phyloP scores from a whole-genome alignment of 2,888 invertebrate genomes.

The Phytoseiulus persimilis region DNA sequence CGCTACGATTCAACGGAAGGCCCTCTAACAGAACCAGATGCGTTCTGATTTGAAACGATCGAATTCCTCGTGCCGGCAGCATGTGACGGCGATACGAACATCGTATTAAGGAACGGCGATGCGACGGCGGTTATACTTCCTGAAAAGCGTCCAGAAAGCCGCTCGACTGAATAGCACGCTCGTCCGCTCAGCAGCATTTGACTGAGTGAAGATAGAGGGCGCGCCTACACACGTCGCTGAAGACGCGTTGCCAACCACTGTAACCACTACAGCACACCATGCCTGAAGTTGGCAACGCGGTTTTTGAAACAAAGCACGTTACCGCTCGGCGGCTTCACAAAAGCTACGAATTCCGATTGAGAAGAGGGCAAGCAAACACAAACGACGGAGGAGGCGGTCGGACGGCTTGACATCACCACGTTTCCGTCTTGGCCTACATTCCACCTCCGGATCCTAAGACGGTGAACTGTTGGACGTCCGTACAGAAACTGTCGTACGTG shows the following conservation, averaged over 20 bases:
- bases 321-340: not conserved
- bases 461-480: not conserved
- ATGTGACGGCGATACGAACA: not conserved
- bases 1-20: too few species aligned
- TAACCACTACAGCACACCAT: not conserved
- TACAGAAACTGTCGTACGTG: not conserved
- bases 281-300: not conserved
- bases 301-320: not conserved
- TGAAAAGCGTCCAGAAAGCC: not conserved
- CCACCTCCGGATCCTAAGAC: not conserved
- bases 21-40: too few species aligned
- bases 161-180: not conserved
- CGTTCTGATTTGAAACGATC: too few species aligned
- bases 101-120: not conserved
- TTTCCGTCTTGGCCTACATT: not conserved
- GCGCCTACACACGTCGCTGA: not conserved
- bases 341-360: slow-evolving; percentile 5
- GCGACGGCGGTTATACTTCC: not conserved
- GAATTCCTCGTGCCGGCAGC: too few species aligned
- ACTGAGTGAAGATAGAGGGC: not conserved
- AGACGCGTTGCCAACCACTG: too few species aligned
- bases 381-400: not conserved
- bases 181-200: not conserved
- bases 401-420: not conserved
- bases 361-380: not conserved